phyloP scores from a whole-genome alignment of 2,797 vertebrate species.

The Arrhamphus sclerolepis region DNA sequence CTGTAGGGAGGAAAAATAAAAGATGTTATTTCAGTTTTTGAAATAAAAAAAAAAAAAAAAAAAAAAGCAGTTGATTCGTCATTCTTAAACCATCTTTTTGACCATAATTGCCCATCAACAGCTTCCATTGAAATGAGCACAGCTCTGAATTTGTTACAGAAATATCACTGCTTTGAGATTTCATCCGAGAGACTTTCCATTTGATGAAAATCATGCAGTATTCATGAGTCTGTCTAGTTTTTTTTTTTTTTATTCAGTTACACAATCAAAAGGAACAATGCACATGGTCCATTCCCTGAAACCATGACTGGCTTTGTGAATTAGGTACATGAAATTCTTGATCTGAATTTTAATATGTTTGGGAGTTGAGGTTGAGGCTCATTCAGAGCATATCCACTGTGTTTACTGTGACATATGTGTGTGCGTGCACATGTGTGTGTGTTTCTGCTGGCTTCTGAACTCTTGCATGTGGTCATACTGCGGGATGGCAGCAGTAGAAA shows the following conservation, averaged over 20 bases:
- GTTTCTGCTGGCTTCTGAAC: conserved; percentile 53
- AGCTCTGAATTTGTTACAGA: conserved; percentile 27
- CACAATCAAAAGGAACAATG: conserved; percentile 52
- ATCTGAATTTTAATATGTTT: conserved; percentile 55
- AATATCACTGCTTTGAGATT: conserved; percentile 29
- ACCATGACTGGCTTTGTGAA: conserved; percentile 28
- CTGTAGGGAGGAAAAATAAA: conserved; percentile 20
- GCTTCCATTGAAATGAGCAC: conserved; percentile 33
- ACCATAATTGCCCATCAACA: conserved; percentile 32
- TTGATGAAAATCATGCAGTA: conserved; percentile 37
- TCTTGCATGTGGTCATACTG: conserved; percentile 54
- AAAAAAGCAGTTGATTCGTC: conserved; percentile 16
- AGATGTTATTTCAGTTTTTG: not conserved
- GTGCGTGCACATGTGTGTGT: conserved; percentile 20
- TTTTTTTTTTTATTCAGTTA: conserved; percentile 18
- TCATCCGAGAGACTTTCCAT: conserved; percentile 28
- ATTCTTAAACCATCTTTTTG: conserved; percentile 31
- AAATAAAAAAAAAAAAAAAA: not conserved
- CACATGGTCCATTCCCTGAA: conserved; percentile 27
- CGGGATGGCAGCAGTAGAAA: conserved; percentile 62
- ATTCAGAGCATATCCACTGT: conserved; percentile 56
- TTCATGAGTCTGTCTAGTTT: conserved; percentile 39
- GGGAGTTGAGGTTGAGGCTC: conserved; percentile 42
- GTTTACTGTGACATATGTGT: conserved; percentile 57
- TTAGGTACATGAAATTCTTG: conserved; percentile 44